These are phyloP conservation scores for Trypoxylon attenuatum DNA, from an alignment of 2,888 invertebrate genomes.

Conservation along the genomic window DNA sequence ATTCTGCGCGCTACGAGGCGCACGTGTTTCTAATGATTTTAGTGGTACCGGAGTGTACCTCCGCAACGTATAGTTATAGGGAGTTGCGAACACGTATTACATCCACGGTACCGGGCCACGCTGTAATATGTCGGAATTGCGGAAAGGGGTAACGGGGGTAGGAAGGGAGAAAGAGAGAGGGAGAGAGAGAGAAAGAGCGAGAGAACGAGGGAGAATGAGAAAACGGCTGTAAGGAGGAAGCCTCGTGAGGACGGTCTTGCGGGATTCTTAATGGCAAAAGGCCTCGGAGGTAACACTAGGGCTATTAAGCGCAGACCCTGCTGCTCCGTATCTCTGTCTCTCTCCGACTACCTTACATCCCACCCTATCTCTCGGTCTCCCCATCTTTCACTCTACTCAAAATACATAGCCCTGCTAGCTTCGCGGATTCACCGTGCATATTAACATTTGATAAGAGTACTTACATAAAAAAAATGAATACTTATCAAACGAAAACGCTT, in stretches of 20 bases:
- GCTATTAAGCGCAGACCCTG: conserved; percentile 68
- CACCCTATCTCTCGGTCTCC: not conserved
- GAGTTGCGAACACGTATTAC: conserved; percentile 59
- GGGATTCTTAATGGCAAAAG: conserved; percentile 72
- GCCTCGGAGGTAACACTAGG: conserved; percentile 66
- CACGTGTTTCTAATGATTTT: conserved; percentile 73
- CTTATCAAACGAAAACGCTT: too few species aligned
- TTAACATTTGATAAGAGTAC: conserved; percentile 18
- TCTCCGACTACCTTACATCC: not conserved
- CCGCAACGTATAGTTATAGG: conserved; percentile 59
- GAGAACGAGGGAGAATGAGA: too few species aligned
- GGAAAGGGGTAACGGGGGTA: conserved; percentile 38
- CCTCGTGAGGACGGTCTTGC: conserved; percentile 63
- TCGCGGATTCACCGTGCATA: conserved; percentile 6
- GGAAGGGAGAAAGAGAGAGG: conserved; percentile 30
- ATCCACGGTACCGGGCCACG: conserved; percentile 56
- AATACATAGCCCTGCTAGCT: not conserved
- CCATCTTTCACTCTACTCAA: not conserved
- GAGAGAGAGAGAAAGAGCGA: not conserved
- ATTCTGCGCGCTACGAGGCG: conserved; percentile 71
- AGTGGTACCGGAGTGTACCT: conserved; percentile 63
- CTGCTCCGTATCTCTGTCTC: conserved; percentile 29
- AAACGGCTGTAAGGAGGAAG: too few species aligned
- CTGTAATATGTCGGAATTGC: conserved; percentile 61
- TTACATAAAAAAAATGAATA: not conserved